Evolutionary conservation across 2,113 vertebrate genomes (phyloP).

Genomic region (Rallus limicola): DNA sequence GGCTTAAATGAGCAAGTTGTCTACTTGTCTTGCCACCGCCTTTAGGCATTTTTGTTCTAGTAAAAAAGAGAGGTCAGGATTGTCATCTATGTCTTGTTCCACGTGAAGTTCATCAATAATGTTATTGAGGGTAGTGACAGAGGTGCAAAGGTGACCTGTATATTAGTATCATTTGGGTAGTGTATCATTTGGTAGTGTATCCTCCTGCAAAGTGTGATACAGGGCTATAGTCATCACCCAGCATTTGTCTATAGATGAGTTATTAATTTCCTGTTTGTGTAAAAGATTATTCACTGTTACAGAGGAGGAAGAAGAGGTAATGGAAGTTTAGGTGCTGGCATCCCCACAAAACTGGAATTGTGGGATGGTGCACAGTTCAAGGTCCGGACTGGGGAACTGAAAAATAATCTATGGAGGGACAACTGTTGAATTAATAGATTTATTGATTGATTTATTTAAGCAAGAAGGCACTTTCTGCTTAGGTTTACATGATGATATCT

Average conservation of each 20-base stretch:
- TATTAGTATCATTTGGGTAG: neutral
- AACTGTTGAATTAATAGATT: neutral
- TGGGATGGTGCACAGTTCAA: neutral
- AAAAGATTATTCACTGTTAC: neutral
- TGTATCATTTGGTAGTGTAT: neutral
- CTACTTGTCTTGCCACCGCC: no score
- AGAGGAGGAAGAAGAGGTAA: neutral
- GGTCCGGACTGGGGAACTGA: neutral
- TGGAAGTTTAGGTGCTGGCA: neutral
- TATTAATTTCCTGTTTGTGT: neutral
- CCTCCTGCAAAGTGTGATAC: neutral
- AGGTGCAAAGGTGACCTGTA: neutral
- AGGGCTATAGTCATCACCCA: neutral
- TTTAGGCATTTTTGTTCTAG: neutral
- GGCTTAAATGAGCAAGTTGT: neutral
- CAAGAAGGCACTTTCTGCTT: neutral
- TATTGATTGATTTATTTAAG: neutral
- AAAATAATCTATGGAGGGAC: neutral
- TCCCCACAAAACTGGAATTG: neutral
- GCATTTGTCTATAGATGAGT: neutral
- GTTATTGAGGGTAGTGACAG: neutral
- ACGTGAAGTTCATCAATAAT: neutral
- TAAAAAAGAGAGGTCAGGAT: neutral
- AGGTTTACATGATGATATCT: neutral
- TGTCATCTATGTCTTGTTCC: neutral